Conservation (phyloP, 2,888 invertebrate species). For the Lasioglossum malachurum region DNA sequence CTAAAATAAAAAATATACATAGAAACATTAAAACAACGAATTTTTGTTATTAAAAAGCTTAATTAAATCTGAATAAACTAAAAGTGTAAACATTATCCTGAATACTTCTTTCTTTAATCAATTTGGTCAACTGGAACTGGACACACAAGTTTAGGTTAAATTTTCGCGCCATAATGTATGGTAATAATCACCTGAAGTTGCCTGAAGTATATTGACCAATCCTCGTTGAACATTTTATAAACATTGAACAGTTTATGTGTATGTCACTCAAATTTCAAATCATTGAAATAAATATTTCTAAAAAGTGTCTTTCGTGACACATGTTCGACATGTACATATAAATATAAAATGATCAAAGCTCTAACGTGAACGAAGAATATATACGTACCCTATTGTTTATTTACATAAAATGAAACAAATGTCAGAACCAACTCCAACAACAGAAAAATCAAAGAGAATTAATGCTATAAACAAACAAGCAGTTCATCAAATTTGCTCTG, state of each 20-base stretch:
- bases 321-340: background rate
- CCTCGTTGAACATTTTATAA: background rate
- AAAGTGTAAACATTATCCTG: background rate
- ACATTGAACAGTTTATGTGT: background rate
- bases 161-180: background rate
- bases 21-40: background rate
- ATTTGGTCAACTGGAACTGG: background rate
- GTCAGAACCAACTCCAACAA: constrained; percentile 80
- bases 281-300: background rate
- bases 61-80: background rate
- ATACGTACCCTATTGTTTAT: background rate
- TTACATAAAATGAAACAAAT: constrained; percentile 36
- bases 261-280: background rate
- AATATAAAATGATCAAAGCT: background rate
- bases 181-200: background rate
- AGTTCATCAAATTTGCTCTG: constrained; percentile 95
- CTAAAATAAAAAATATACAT: background rate
- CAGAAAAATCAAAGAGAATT: constrained; percentile 86
- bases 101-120: background rate
- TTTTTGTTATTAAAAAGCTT: background rate
- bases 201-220: background rate
- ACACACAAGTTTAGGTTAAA: background rate
- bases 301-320: background rate
- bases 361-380: background rate
- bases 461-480: constrained; percentile 90